Evolutionary conservation across 2,888 invertebrate genomes (phyloP).

Genomic region (Metellina segmentata): DNA sequence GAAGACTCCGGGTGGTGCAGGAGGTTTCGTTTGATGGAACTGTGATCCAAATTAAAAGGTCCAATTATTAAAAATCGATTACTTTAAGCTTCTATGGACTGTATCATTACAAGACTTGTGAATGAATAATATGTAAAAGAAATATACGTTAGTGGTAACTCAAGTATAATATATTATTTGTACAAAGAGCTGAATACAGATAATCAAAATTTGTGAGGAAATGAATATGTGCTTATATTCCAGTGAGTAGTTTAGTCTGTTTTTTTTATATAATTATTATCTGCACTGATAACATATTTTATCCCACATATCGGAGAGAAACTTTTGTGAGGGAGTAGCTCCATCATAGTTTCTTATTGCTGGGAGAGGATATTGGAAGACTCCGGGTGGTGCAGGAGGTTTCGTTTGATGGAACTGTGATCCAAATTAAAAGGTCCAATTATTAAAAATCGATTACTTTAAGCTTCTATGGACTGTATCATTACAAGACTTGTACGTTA

Average conservation of each 20-base stretch:
- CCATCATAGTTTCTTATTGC: constrained; percentile 27
- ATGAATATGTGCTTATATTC: too few relatives aligned
- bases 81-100: neutral
- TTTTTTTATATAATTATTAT: too few relatives aligned
- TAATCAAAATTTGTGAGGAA: too few relatives aligned
- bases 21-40: neutral
- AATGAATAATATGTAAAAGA: too few relatives aligned
- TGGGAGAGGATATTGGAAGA: constrained; percentile 12
- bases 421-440: neutral
- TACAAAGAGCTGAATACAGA: too few relatives aligned
- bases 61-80: neutral
- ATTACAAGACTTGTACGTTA: neutral
- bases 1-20: neutral
- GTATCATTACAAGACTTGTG: neutral
- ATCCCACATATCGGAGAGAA: constrained; percentile 35
- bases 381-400: neutral
- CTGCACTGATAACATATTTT: constrained; percentile 64
- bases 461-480: neutral
- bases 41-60: neutral
- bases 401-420: neutral
- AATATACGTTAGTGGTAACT: too few relatives aligned
- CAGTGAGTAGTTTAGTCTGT: too few relatives aligned
- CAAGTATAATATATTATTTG: too few relatives aligned
- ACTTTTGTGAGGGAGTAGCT: constrained; percentile 6
- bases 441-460: neutral